phyloP scores from a whole-genome alignment of 2,888 invertebrate genomes.

The Aspidiotus rigidus region DNA sequence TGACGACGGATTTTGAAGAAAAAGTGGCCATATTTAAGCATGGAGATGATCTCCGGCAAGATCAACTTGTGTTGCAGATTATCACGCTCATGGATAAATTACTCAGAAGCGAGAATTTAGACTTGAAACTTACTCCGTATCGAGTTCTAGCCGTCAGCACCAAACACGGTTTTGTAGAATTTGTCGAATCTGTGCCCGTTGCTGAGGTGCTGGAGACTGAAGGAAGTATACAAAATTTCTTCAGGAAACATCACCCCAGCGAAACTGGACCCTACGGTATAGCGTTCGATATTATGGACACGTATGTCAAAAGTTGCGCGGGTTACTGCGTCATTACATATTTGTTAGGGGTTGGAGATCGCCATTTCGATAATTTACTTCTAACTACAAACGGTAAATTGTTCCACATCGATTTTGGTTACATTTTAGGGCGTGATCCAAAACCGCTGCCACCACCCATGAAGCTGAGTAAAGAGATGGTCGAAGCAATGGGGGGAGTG shows the following conservation, averaged over 20 bases:
- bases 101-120: conserved; percentile 85
- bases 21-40: conserved; percentile 96
- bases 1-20: conserved; percentile 67
- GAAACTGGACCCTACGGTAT: conserved; percentile 85
- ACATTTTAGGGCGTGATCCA: conserved; percentile 93
- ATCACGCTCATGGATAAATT: conserved; percentile 97
- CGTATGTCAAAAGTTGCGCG: conserved; percentile 87
- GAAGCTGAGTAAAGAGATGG: conserved; percentile 98
- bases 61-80: conserved; percentile 94
- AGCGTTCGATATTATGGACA: conserved; percentile 90
- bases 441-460: conserved; percentile 98
- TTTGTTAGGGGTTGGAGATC: conserved; percentile 90
- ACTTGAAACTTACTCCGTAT: conserved; percentile 92
- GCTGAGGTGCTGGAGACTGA: conserved; percentile 82
- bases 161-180: conserved; percentile 90
- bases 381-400: conserved; percentile 81
- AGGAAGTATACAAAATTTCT: conserved; percentile 86
- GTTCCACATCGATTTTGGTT: conserved; percentile 97
- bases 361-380: conserved; percentile 93
- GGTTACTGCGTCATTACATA: conserved; percentile 99
- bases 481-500: conserved; percentile 91
- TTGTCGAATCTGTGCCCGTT: conserved; percentile 83
- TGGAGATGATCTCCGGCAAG: conserved; percentile 94
- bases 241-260: conserved; percentile 79
- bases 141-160: conserved; percentile 90